Conservation (phyloP, 2,113 vertebrate species). For the Sander vitreus region DNA sequence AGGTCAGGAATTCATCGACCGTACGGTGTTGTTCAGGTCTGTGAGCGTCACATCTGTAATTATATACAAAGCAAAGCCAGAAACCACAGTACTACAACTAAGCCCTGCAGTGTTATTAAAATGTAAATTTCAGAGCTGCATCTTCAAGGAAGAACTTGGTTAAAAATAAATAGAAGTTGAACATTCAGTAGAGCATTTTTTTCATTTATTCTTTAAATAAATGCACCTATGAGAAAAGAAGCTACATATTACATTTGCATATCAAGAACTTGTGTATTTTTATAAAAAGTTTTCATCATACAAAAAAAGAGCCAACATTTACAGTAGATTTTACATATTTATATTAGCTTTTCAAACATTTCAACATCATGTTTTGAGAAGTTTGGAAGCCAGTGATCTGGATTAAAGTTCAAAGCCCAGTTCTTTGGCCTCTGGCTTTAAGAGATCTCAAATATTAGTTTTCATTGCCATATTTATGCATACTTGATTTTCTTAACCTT, state of each 20-base stretch:
- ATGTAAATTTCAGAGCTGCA: constrained; percentile 52
- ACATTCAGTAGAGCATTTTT: not conserved
- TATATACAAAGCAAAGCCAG: constrained; percentile 32
- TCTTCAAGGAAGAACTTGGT: not conserved
- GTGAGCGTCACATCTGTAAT: constrained; percentile 15
- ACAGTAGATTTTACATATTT: not conserved
- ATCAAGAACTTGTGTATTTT: not conserved
- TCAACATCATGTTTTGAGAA: not conserved
- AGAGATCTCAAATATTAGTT: not conserved
- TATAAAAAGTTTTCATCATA: not conserved
- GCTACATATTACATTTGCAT: not conserved
- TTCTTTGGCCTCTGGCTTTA: not conserved
- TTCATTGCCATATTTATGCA: not conserved
- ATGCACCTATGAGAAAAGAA: not conserved
- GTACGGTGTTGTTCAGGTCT: not conserved
- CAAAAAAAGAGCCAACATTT: not conserved
- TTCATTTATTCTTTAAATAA: not conserved
- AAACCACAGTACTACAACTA: constrained; percentile 26
- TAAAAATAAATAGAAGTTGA: constrained; percentile 1
- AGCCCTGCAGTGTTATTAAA: constrained; percentile 50
- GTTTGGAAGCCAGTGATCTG: not conserved
- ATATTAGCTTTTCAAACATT: not conserved
- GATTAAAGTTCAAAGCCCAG: not conserved
- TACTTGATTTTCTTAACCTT: not conserved
- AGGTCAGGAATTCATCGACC: not conserved